phyloP scores from a whole-genome alignment of 2,797 vertebrate genomes.

The Acomys russatus region DNA sequence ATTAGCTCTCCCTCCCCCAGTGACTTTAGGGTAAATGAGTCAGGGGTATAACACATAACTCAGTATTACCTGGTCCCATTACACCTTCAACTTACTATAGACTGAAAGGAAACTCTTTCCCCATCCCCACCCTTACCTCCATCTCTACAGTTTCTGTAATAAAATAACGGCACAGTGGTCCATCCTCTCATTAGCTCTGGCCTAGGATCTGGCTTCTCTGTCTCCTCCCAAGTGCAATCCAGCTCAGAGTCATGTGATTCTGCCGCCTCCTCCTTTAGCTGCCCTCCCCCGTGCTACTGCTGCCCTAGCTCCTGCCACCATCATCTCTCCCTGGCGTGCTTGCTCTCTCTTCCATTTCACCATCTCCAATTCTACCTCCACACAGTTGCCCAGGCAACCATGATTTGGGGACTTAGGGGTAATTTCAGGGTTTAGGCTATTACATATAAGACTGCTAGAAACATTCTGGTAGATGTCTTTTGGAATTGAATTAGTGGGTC shows the following conservation, averaged over 20 bases:
- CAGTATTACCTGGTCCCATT: not conserved
- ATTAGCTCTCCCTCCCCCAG: not conserved
- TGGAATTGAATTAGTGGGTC: conserved; percentile 20
- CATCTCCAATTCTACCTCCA: conserved; percentile 14
- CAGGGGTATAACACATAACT: not conserved
- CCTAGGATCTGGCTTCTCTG: not conserved
- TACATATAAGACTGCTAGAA: conserved; percentile 39
- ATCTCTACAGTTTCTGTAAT: not conserved
- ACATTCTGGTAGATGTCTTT: conserved; percentile 36
- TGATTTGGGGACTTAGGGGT: not conserved
- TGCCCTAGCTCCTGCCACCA: not conserved
- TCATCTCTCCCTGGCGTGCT: not conserved
- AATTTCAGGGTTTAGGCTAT: conserved; percentile 56
- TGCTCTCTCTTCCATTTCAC: not conserved
- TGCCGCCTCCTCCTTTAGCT: not conserved
- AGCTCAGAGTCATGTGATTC: not conserved
- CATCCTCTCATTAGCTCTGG: not conserved
- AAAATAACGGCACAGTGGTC: not conserved
- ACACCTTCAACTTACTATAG: not conserved
- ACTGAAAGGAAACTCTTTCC: not conserved
- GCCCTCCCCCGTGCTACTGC: not conserved
- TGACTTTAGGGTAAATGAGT: not conserved
- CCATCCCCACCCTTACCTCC: too few relatives aligned
- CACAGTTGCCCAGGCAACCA: conserved; percentile 37
- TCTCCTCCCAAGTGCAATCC: not conserved